Base-by-base conservation (phyloP, 1,140 invertebrate species). In the Lithobius niger region DNA sequence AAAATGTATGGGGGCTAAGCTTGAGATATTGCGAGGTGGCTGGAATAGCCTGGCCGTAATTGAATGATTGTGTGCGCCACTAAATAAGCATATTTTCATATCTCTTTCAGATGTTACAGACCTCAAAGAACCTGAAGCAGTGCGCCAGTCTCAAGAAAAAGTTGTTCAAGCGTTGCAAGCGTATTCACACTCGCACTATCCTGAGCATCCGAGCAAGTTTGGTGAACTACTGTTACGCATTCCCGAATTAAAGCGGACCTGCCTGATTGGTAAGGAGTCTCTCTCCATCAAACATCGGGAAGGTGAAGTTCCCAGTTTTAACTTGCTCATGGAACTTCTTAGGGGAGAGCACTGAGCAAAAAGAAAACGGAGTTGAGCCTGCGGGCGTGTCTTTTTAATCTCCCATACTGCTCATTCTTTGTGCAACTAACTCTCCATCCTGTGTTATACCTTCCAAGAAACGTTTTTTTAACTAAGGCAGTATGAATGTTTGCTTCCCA, bases 211-310 rank as follows among this genome's bases (percentile, higher is more conserved):
- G 42, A 88, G 87, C 54, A 97, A 96, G 75, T 96, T 95, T 72
- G 92, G 92, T 19, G 91, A 97, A 73, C 74, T 96, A 15, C 71
- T 97, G 54, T 77, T 96, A 48, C 78, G 90, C 61, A 91, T 97
- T 71, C 91, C 92, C 28, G 92, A 97, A 74, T 74, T 96, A 57
- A 88, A 96, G 71, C 77, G 89, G 65, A 92, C 91, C 59, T 95
- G 89, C 73, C 88, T 93, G 76, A 84, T 91, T 57, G 88, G 88
- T 58, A 96, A 95, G 71, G 91, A 96, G 70, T 85, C 92, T 79
- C 74, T 92, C 56, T 83, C 81, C 66, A 76, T 82, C 60, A 91
- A 90, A 71, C 81, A 83, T 57, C 86, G 86, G 63, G 86, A 93
- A 68, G 80, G 85, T 27, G 86, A 88, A 64, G 67, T 71, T 45